Percentiles rank a stretch among this genome's conserved stretches.
Conservation (phyloP, 2,888 invertebrate species). For the Ametastegia equiseti region DNA sequence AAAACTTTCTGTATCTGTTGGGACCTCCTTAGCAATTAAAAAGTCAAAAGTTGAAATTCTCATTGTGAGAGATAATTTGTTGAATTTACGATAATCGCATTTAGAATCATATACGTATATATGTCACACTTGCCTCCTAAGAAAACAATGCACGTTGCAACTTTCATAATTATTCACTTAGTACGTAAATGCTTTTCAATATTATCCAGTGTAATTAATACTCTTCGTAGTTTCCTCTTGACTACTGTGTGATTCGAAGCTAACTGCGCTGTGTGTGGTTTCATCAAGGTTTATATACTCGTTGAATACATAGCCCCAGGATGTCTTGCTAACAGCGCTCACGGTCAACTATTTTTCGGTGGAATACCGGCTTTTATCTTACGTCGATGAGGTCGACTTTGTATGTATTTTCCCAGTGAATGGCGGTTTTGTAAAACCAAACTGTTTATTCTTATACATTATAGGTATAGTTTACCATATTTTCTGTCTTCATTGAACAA, state of each 20-base stretch:
- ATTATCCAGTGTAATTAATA: background rate
- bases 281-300: conserved; percentile 36
- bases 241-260: background rate
- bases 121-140: background rate
- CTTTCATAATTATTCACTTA: background rate
- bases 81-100: too few relatives aligned
- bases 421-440: too few relatives aligned
- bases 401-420: background rate
- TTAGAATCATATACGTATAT: too few relatives aligned
- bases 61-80: too few relatives aligned
- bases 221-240: background rate
- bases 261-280: background rate
- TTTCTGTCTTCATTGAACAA: too few relatives aligned
- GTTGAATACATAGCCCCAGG: conserved; percentile 3
- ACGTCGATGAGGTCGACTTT: background rate
- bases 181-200: background rate
- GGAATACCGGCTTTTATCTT: conserved; percentile 17
- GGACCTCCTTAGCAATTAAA: too few relatives aligned
- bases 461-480: too few relatives aligned
- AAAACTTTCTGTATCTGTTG: too few relatives aligned
- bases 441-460: background rate
- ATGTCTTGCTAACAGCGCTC: conserved; percentile 14
- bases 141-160: background rate
- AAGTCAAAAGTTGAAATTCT: too few relatives aligned
- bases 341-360: conserved; percentile 5